Evolutionary conservation across 2,888 invertebrate species (phyloP), one percentile per base, ranked within the genome.

Genomic region (Theretra japonica): DNA sequence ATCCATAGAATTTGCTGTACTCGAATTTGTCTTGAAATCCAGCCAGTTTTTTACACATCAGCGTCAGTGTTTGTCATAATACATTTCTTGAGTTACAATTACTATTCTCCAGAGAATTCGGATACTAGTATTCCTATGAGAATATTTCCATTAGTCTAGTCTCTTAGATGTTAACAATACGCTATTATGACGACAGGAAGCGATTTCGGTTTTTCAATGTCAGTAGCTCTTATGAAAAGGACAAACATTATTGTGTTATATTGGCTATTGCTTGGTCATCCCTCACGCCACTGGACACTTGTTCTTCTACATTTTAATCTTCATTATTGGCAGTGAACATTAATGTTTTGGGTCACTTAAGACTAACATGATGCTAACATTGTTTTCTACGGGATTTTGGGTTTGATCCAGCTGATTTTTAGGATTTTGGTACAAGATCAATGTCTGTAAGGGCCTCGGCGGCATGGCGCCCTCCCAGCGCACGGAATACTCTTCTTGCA

Each of bases 381-480:
- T 41, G 15, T 41, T 15, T 41, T 41, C 2, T 15, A 2, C 3
- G 15, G 41, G 2, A 41, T 41, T 41, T 41, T 41, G 41, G 15
- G 41, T 41, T 41, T 8, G 41, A 41, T 41, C 41, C 41, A 41
- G 8, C 2, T 11, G 41, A 2, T 41, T 2, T 41, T 41, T 41
- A 15, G 11, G 15, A 41, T 11, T 41, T 41, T 41, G 11, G 41
- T 41, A 1, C 19, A 69, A 59, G 56, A 28, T 77, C 74, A 87
- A 68, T 82, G 73, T 62, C 86, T 82, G 75, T 84, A 90, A 0
- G 91, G 89, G 0, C 92, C 92, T 1, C 92, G 84, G 6, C 85
- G 84, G 75, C 92, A 93, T 0, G 92, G 93, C 0, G 91, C 88
- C 8, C 82, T 80, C 0, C 91, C 91, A 0, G 82, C 4, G 74